Percentiles rank a stretch among this genome's conserved stretches.
Evolutionary conservation across 2,888 invertebrate species (phyloP).

Genomic region (Euzophera pinguis): DNA sequence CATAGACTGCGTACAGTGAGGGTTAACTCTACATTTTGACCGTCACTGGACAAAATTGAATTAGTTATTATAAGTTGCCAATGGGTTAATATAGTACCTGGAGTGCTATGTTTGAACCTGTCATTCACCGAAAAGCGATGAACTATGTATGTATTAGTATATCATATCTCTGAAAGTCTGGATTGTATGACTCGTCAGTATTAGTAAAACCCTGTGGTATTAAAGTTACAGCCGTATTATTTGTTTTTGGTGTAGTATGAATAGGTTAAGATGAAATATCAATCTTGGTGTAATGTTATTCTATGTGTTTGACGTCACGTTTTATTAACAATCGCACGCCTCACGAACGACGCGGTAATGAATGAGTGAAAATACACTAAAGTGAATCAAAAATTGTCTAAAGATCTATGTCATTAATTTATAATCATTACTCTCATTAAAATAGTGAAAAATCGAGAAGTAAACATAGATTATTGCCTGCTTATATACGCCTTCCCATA

Average conservation of each 20-base stretch:
- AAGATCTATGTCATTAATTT: background rate
- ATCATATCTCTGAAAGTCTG: slow-evolving; percentile 69
- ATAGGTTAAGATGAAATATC: slow-evolving; percentile 59
- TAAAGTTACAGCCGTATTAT: slow-evolving; percentile 51
- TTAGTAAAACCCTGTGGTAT: slow-evolving; percentile 70
- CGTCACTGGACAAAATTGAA: too few relatives aligned
- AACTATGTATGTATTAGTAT: slow-evolving; percentile 37
- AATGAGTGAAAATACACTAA: slow-evolving; percentile 5
- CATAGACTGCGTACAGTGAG: too few relatives aligned
- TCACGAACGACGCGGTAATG: background rate
- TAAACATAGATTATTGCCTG: too few relatives aligned
- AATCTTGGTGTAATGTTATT: slow-evolving; percentile 47
- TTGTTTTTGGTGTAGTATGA: slow-evolving; percentile 54
- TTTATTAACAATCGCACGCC: slow-evolving; percentile 25
- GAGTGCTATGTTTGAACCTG: too few relatives aligned
- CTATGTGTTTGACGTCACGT: slow-evolving; percentile 41
- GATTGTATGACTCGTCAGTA: slow-evolving; percentile 66
- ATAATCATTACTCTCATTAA: too few relatives aligned
- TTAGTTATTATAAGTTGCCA: background rate
- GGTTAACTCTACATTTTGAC: too few relatives aligned
- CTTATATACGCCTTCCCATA: background rate
- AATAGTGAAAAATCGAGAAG: background rate
- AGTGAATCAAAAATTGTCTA: background rate
- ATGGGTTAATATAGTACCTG: background rate
- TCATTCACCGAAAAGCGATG: too few relatives aligned